Evolutionary conservation across 2,797 vertebrate species (phyloP).

Genomic region (Cryptoblepharus egeriae): DNA sequence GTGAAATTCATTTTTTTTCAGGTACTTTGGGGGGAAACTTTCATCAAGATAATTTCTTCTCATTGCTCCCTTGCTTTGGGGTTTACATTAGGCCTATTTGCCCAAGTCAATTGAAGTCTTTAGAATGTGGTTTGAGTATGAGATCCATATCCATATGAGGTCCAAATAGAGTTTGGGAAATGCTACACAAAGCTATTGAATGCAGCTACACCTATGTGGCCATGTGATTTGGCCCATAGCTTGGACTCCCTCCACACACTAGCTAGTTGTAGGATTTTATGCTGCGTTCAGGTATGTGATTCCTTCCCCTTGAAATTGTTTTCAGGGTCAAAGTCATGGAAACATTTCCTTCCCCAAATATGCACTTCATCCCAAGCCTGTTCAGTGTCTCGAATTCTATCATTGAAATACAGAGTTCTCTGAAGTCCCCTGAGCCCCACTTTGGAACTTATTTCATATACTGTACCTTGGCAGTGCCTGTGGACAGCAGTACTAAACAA

Average conservation of each 20-base stretch:
- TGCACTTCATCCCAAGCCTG: slow-evolving; percentile 66
- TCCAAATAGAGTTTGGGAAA: neutral
- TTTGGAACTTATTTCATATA: slow-evolving; percentile 67
- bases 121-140: neutral
- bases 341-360: slow-evolving; percentile 37
- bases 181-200: neutral
- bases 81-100: neutral
- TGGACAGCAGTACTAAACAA: slow-evolving; percentile 71
- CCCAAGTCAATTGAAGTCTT: neutral
- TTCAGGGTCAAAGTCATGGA: slow-evolving; percentile 61
- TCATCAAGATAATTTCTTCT: neutral
- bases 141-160: too few relatives aligned
- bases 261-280: neutral
- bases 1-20: neutral
- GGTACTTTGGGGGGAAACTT: neutral
- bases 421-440: slow-evolving; percentile 55
- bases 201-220: neutral
- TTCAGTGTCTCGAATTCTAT: slow-evolving; percentile 65
- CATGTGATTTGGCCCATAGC: neutral
- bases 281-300: slow-evolving; percentile 4
- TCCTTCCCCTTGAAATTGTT: slow-evolving; percentile 35
- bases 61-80: neutral
- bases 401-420: slow-evolving; percentile 63
- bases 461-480: slow-evolving; percentile 62
- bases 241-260: neutral